Evolutionary conservation across 2,888 invertebrate species (phyloP).

Genomic region (Baccha elongata): DNA sequence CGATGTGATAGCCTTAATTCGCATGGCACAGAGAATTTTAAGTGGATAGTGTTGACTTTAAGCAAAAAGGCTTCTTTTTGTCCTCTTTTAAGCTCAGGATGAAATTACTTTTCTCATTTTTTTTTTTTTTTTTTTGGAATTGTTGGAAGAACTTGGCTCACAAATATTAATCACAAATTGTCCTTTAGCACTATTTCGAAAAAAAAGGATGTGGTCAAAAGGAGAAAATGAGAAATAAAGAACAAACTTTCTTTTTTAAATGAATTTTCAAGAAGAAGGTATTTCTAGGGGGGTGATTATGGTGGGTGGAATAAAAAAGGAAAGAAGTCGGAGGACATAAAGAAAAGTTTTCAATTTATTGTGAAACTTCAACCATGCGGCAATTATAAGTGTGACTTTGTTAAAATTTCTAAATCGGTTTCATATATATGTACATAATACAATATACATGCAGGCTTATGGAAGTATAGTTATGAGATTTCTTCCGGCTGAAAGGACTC

Average conservation of each 20-base stretch:
- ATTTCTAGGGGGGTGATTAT: background rate
- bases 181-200: constrained; percentile 55
- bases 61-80: constrained; percentile 47
- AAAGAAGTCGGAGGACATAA: background rate
- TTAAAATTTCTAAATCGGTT: constrained; percentile 54
- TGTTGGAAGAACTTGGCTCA: constrained; percentile 23
- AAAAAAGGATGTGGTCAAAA: constrained; percentile 23
- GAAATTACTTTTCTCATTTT: constrained; percentile 51
- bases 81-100: constrained; percentile 27
- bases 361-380: constrained; percentile 68
- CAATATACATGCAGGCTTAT: background rate
- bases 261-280: constrained; percentile 38
- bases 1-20: constrained; percentile 71
- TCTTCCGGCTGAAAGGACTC: background rate
- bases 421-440: constrained; percentile 7
- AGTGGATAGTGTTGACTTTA: constrained; percentile 58
- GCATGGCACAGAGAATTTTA: constrained; percentile 62
- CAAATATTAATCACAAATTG: constrained; percentile 73
- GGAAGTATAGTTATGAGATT: background rate
- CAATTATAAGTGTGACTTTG: constrained; percentile 71
- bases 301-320: background rate
- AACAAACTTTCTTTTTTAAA: constrained; percentile 51
- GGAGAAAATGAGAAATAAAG: constrained; percentile 36
- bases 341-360: constrained; percentile 69
- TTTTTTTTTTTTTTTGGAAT: background rate